Percentiles rank a stretch among this genome's conserved stretches.
These are phyloP conservation scores for Hippasteria phrygiana DNA, from an alignment of 53 echinoderm and acorn worm species.

Conservation along the genomic window DNA sequence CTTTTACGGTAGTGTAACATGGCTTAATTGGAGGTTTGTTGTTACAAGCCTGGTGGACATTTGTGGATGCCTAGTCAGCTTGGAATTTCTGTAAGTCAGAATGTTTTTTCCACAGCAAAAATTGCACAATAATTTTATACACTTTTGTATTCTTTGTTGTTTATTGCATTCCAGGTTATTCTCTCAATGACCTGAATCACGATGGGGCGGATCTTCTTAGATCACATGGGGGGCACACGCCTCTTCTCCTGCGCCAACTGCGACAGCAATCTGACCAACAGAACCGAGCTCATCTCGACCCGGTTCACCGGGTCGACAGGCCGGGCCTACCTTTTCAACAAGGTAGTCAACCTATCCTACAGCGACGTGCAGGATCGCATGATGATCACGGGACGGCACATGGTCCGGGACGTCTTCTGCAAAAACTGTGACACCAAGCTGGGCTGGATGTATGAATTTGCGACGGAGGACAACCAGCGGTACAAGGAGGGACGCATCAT, in stretches of 20 bases:
- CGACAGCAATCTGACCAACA: constrained; percentile 90
- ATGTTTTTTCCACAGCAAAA: no score
- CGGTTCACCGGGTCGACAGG: constrained; percentile 94
- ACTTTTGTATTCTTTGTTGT: not conserved
- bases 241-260: constrained; percentile 96
- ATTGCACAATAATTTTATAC: not conserved
- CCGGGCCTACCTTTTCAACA: constrained; percentile 95
- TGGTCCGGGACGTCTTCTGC: constrained; percentile 96
- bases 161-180: not conserved
- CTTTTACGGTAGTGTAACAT: no score
- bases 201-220: constrained; percentile 95
- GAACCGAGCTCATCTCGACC: constrained; percentile 90
- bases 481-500: constrained; percentile 95
- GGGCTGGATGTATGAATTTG: constrained; percentile 99
- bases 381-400: constrained; percentile 98
- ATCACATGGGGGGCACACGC: constrained; percentile 96
- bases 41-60: no score
- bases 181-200: constrained; percentile 31
- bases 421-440: constrained; percentile 97
- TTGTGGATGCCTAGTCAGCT: no score
- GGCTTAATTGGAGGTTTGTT: no score
- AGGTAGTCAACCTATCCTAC: constrained; percentile 93
- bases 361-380: constrained; percentile 97
- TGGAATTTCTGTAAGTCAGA: no score
- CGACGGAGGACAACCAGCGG: constrained; percentile 96